Percentiles rank a stretch among this genome's conserved stretches.
Conservation (phyloP, 92 coral and sea anemone species). For the Blastomussa wellsi region DNA sequence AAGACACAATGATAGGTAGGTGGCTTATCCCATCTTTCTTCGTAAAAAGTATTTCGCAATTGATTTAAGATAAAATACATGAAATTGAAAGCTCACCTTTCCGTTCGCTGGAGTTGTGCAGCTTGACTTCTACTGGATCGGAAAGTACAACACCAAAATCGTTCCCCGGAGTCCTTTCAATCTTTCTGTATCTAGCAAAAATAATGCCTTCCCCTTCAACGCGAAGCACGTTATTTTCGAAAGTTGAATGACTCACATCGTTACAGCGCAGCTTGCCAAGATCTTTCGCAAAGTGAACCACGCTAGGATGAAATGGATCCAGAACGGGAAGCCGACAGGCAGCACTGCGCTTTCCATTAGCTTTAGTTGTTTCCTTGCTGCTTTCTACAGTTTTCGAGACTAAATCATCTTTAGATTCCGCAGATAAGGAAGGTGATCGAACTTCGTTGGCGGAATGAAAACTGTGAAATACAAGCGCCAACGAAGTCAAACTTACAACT, state of each 20-base stretch:
- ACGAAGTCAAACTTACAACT: background rate
- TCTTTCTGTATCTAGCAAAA: conserved; percentile 28
- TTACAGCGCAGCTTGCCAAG: conserved; percentile 24
- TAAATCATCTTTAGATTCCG: background rate
- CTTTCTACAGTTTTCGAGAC: background rate
- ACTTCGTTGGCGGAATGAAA: background rate
- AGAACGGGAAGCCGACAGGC: conserved; percentile 25
- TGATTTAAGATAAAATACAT: background rate
- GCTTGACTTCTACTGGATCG: background rate
- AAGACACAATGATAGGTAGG: too few species aligned
- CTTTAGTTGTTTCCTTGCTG: background rate
- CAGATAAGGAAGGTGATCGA: background rate
- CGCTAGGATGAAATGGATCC: conserved; percentile 33
- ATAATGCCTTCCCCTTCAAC: conserved; percentile 25
- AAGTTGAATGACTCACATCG: conserved; percentile 23
- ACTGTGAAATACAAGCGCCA: background rate
- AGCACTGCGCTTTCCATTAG: background rate
- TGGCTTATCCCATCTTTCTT: too few species aligned
- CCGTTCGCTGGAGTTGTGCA: background rate
- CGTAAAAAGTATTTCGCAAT: too few species aligned
- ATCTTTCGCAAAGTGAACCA: conserved; percentile 11
- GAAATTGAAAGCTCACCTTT: background rate
- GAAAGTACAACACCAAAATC: conserved; percentile 18
- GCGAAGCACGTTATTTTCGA: conserved; percentile 29
- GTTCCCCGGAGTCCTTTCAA: conserved; percentile 1